A percentile compares a stretch with the other conserved stretches of the same genome.
These are phyloP conservation scores for Acanthisitta chloris DNA, from an alignment of 2,113 vertebrate genomes.

Conservation along the genomic window DNA sequence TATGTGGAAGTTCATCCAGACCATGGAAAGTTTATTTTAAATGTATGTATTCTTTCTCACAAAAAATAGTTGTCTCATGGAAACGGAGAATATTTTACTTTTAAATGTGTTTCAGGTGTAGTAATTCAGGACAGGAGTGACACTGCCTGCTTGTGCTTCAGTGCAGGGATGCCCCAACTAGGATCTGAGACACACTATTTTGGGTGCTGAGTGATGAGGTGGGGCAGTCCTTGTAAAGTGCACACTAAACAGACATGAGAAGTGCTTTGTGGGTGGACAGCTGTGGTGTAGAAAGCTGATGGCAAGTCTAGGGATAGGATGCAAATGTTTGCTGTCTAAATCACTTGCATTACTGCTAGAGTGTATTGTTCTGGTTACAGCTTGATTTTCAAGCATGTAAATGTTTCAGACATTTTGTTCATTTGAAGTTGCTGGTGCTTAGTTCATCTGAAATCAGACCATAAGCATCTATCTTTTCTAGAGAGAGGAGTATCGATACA, in stretches of 20 bases:
- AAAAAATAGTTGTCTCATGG: background rate
- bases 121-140: background rate
- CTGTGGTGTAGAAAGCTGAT: background rate
- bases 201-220: background rate
- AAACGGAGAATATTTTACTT: background rate
- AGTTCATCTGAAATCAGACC: background rate
- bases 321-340: background rate
- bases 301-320: background rate
- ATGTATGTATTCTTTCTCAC: rapidly evolving
- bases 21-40: background rate
- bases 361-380: background rate
- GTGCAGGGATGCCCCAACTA: background rate
- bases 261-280: background rate
- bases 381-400: background rate
- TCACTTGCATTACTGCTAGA: rapidly evolving
- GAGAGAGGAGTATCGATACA: background rate
- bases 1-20: background rate
- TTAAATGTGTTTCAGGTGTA: background rate
- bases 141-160: rapidly evolving
- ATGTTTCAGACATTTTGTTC: background rate
- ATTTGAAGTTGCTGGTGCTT: background rate
- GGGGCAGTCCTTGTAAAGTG: background rate
- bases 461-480: background rate
- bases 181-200: background rate
- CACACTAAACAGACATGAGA: background rate